phyloP scores from a whole-genome alignment of 1,140 invertebrate species.

The Trichoplusia ni region DNA sequence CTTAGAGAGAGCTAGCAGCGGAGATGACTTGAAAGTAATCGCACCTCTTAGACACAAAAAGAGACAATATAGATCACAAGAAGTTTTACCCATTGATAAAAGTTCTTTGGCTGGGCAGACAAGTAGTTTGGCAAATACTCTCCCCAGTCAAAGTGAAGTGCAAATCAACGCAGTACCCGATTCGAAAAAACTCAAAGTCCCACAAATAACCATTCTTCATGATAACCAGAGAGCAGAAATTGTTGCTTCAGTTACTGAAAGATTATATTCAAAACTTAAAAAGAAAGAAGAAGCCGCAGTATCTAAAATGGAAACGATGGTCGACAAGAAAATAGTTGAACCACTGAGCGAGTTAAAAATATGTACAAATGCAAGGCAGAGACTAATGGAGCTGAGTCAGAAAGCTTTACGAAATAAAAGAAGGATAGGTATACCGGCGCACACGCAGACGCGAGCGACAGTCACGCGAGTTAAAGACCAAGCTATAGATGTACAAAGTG shows the following conservation, averaged over 20 bases:
- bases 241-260: constrained; percentile 86
- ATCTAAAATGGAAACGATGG: constrained; percentile 65
- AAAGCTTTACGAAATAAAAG: constrained; percentile 82
- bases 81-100: constrained; percentile 64
- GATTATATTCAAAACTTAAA: constrained; percentile 85
- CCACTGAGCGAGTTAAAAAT: constrained; percentile 80
- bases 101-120: constrained; percentile 27
- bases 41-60: constrained; percentile 67
- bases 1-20: constrained; percentile 73
- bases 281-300: constrained; percentile 80
- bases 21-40: constrained; percentile 68
- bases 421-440: constrained; percentile 81
- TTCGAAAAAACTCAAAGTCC: constrained; percentile 38
- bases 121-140: constrained; percentile 36
- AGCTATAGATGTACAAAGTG: constrained; percentile 78
- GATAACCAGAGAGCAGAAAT: constrained; percentile 84
- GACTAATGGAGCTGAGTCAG: constrained; percentile 82
- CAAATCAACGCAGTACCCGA: constrained; percentile 46
- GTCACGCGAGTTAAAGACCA: constrained; percentile 83
- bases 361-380: constrained; percentile 81
- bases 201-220: constrained; percentile 58
- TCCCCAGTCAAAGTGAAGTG: constrained; percentile 48
- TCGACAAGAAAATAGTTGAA: constrained; percentile 71
- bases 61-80: constrained; percentile 76
- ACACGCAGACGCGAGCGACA: constrained; percentile 83